Evolutionary conservation across 1,140 invertebrate species (phyloP).

Genomic region (Conus ventricosus): DNA sequence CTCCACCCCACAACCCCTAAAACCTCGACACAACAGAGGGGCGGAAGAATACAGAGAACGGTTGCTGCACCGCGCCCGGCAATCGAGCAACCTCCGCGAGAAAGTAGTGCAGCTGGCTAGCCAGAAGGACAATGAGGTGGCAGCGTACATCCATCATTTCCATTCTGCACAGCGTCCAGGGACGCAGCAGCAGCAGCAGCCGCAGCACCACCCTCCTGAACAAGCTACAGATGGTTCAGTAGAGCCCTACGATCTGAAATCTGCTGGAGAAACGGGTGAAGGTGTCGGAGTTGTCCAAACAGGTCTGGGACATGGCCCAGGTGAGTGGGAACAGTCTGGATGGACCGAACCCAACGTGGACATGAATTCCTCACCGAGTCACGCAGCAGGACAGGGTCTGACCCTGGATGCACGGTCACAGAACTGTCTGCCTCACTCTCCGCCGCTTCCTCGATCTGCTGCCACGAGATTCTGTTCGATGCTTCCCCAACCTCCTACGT

Average conservation of each 20-base stretch:
- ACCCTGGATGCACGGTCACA: neutral
- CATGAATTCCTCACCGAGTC: neutral
- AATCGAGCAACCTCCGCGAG: conserved; percentile 5
- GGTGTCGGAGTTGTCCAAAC: neutral
- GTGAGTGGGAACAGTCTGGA: neutral
- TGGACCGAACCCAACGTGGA: neutral
- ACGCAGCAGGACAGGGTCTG: neutral
- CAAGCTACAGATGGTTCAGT: neutral
- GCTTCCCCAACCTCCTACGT: neutral
- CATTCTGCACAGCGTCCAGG: neutral
- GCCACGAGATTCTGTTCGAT: neutral
- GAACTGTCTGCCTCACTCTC: neutral
- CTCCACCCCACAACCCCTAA: neutral
- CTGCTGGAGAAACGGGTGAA: neutral
- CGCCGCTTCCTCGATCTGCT: neutral
- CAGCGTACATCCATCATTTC: neutral
- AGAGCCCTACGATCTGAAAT: neutral
- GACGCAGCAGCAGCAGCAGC: too few relatives aligned
- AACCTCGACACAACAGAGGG: too few relatives aligned
- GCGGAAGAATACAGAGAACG: neutral
- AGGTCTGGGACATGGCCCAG: neutral
- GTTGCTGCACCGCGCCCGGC: neutral
- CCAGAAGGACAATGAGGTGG: neutral
- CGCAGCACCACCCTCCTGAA: neutral
- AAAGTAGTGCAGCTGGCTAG: conserved; percentile 29